Evolutionary conservation across 2,888 invertebrate genomes (phyloP), one percentile per base, ranked within the genome.

Genomic region (Eupithecia insigniata): DNA sequence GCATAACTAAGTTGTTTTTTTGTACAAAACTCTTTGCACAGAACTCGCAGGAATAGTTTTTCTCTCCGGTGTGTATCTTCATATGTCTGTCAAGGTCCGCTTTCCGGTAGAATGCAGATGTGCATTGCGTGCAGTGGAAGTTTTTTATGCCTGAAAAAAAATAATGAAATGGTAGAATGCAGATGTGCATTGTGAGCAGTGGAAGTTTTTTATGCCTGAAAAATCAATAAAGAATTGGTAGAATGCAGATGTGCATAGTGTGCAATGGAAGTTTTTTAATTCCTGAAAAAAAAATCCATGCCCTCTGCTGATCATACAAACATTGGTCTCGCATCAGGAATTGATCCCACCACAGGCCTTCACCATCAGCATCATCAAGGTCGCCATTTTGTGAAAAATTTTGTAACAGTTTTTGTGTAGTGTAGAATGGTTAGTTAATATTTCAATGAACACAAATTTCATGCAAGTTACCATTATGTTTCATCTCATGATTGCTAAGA

Each of bases 1-100:
- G 93, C 90, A 91, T 91, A 0, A 90, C 87, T 5, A 93, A 74
- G 76, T 93, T 93, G 39, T 89, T 91, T 76, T 92, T 93, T 51
- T 93, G 93, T 0, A 90, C 88, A 64, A 93, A 93, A 1, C 89
- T 86, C 67, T 91, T 92, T 0, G 89, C 83, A 65, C 93, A 93
- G 0, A 92, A 86, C 36, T 91, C 89, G 22, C 93, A 93, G 0
- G 89, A 84, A 72, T 84, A 89, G 0, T 92, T 92, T 62, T 92
- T 93, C 0, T 89, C 87, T 0, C 93, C 93, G 0, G 86, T 84
- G 70, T 93, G 93, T 0, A 90, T 90, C 18, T 89, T 89, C 66
- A 88, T 89, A 43, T 93, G 93, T 0, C 93, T 79, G 3, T 93
- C 92, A 1, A 93, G 66, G 16, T 93, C 93, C 0, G 91, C 89